A percentile compares a stretch with the other conserved stretches of the same genome.
Evolutionary conservation across 2,113 vertebrate species (phyloP).

Genomic region (Oncorhynchus clarkii): DNA sequence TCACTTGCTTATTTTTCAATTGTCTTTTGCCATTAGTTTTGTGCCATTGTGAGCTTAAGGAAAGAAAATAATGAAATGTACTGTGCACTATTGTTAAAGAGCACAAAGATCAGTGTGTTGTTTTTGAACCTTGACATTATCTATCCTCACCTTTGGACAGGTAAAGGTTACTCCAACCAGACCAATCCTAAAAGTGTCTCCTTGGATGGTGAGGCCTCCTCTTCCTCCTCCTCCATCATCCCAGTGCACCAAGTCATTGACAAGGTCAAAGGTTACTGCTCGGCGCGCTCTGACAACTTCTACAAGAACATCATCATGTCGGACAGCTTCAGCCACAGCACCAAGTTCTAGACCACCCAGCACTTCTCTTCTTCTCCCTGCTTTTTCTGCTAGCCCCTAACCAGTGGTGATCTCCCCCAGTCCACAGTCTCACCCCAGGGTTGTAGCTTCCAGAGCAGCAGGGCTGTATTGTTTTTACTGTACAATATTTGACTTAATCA

Average conservation of each 20-base stretch:
- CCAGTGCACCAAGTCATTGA: constrained; percentile 93
- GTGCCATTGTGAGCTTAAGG: too few species aligned
- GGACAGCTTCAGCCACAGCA: constrained; percentile 88
- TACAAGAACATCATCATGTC: constrained; percentile 97
- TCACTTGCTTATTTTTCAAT: too few species aligned
- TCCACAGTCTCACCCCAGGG: background rate
- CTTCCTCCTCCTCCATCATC: constrained; percentile 79
- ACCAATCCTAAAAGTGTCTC: constrained; percentile 77
- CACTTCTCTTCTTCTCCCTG: background rate
- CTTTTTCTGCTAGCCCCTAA: background rate
- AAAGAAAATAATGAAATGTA: too few species aligned
- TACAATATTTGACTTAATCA: constrained; percentile 24
- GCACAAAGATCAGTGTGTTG: background rate
- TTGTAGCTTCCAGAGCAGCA: background rate
- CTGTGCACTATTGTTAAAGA: background rate
- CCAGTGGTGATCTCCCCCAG: background rate
- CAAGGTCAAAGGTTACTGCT: constrained; percentile 92
- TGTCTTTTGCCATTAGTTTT: too few species aligned
- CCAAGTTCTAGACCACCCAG: constrained; percentile 79
- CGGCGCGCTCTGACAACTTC: constrained; percentile 88
- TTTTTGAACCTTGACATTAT: background rate
- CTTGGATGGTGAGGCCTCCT: constrained; percentile 77
- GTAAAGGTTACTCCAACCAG: constrained; percentile 78
- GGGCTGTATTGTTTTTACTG: constrained; percentile 3
- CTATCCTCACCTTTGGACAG: constrained; percentile 60